phyloP scores from a whole-genome alignment of 2,113 vertebrate genomes.

The Boleophthalmus pectinirostris region DNA sequence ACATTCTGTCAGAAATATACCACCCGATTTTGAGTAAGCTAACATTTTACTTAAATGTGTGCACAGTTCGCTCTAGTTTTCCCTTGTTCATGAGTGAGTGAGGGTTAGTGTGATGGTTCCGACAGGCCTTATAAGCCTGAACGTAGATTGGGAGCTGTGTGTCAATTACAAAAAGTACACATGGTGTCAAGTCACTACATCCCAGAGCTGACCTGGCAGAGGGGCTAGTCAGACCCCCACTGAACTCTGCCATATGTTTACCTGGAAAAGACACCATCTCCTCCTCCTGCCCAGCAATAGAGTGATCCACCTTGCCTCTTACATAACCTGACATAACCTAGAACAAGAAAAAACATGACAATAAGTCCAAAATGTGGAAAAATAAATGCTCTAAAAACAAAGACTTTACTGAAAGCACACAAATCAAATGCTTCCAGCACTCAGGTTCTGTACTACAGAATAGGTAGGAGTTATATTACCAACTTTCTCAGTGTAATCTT shows the following conservation, averaged over 20 bases:
- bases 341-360: background rate
- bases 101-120: slow-evolving; percentile 6
- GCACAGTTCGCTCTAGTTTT: background rate
- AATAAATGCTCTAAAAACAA: too few relatives aligned
- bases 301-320: background rate
- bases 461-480: too few relatives aligned
- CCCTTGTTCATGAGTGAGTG: background rate
- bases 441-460: too few relatives aligned
- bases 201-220: slow-evolving; percentile 59
- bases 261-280: slow-evolving; percentile 25
- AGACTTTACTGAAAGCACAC: too few relatives aligned
- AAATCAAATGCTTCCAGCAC: too few relatives aligned
- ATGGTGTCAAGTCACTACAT: slow-evolving; percentile 41
- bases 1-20: slow-evolving; percentile 9
- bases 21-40: background rate
- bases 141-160: slow-evolving; percentile 40
- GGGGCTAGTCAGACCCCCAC: slow-evolving; percentile 49
- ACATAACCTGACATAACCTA: background rate
- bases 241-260: slow-evolving; percentile 72
- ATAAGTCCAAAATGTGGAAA: too few relatives aligned
- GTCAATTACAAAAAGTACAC: slow-evolving; percentile 55
- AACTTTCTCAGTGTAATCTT: too few relatives aligned
- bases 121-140: slow-evolving; percentile 11
- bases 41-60: background rate
- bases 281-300: background rate